These are phyloP conservation scores for Herpailurus yagouaroundi DNA, from an alignment of 2,113 vertebrate species.

Conservation along the genomic window DNA sequence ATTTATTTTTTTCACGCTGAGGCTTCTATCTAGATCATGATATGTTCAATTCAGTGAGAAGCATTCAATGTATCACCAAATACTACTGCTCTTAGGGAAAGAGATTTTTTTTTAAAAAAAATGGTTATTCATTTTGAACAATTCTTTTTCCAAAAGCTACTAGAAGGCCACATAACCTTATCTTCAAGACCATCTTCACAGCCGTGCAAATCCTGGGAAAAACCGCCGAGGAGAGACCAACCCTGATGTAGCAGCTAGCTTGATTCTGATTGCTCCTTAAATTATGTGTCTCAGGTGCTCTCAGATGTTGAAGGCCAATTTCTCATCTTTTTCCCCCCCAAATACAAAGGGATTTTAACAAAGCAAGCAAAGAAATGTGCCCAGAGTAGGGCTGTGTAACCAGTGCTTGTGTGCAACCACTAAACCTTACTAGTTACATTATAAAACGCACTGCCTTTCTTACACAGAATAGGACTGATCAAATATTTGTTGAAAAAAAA, in stretches of 20 bases:
- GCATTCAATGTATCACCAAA: conserved; percentile 58
- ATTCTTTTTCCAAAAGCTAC: conserved; percentile 50
- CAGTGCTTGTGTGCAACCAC: background rate
- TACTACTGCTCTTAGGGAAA: conserved; percentile 38
- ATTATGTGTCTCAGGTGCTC: conserved; percentile 39
- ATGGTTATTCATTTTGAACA: conserved; percentile 51
- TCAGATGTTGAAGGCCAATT: conserved; percentile 38
- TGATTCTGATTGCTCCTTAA: background rate
- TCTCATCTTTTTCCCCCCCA: background rate
- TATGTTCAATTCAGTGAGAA: conserved; percentile 58
- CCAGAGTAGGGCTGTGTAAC: background rate
- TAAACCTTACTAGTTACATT: background rate
- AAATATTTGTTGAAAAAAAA: conserved; percentile 20
- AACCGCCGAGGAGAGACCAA: background rate
- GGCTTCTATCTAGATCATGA: conserved; percentile 40
- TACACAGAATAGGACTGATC: background rate
- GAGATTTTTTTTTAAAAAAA: background rate
- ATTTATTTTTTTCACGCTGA: background rate
- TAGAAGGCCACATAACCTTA: conserved; percentile 47
- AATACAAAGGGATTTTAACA: conserved; percentile 29
- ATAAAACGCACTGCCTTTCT: background rate
- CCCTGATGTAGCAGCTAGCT: background rate
- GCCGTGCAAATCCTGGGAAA: conserved; percentile 33
- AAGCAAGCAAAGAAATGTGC: background rate
- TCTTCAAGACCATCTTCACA: conserved; percentile 55